Evolutionary conservation across 2,888 invertebrate species (phyloP).

Genomic region (Malacosoma neustria): DNA sequence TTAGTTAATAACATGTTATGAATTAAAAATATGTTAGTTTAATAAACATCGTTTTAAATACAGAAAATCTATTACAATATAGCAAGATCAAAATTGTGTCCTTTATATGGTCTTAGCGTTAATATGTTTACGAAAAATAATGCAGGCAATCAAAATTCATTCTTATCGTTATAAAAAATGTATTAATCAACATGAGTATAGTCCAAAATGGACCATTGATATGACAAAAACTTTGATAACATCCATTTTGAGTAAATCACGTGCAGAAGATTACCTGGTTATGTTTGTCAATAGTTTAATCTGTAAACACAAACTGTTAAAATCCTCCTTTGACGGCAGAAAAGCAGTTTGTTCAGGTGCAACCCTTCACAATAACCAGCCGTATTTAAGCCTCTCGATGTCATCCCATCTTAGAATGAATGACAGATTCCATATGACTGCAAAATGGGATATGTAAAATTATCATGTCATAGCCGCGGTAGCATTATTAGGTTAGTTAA

Average conservation of each 20-base stretch:
- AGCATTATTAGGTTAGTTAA: not conserved
- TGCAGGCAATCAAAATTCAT: too few species aligned
- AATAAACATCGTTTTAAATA: too few species aligned
- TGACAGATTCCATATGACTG: constrained; percentile 26
- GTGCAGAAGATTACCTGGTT: constrained; percentile 54
- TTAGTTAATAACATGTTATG: too few species aligned
- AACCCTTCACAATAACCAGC: constrained; percentile 35
- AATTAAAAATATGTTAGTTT: too few species aligned
- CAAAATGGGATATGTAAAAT: constrained; percentile 12
- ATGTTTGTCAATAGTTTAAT: constrained; percentile 61
- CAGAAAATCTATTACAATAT: too few species aligned
- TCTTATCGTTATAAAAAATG: too few species aligned
- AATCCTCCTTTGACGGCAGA: constrained; percentile 56
- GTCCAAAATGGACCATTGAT: not conserved
- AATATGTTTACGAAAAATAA: too few species aligned
- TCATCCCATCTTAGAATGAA: constrained; percentile 19
- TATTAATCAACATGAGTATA: too few species aligned
- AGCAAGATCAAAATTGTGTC: too few species aligned
- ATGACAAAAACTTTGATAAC: not conserved
- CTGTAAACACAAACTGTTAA: constrained; percentile 69
- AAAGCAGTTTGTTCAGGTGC: constrained; percentile 62
- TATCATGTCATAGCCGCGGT: constrained; percentile 4
- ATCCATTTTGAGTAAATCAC: not conserved
- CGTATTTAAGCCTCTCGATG: constrained; percentile 39
- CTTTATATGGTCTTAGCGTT: too few species aligned